Conservation (phyloP, 1,140 invertebrate genomes). For the Rhagoletis zephyria region DNA sequence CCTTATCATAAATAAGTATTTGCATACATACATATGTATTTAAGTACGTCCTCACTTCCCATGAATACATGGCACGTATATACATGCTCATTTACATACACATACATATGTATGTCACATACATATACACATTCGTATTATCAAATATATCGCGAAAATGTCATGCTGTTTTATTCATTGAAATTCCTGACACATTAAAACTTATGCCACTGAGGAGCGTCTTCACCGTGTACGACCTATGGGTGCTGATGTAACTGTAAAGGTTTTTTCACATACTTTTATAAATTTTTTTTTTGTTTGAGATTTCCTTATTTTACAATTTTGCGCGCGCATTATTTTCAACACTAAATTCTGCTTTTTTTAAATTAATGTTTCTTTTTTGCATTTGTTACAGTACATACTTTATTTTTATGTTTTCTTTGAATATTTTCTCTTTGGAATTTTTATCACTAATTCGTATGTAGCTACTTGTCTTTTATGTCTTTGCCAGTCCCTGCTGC, state of each 20-base stretch:
- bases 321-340: conserved; percentile 2
- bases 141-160: background rate
- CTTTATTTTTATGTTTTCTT: background rate
- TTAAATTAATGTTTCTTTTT: background rate
- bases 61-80: background rate
- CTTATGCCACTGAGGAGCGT: background rate
- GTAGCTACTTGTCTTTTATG: background rate
- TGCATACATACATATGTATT: too few relatives aligned
- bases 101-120: background rate
- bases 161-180: background rate
- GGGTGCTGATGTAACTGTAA: conserved; percentile 10
- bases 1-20: too few relatives aligned
- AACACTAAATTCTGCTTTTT: background rate
- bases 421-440: background rate
- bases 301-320: background rate
- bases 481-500: background rate
- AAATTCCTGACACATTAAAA: background rate
- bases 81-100: background rate
- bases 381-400: background rate
- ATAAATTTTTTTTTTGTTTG: background rate
- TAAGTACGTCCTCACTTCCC: background rate
- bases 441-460: background rate
- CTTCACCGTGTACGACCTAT: background rate
- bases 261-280: background rate
- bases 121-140: background rate